These are phyloP conservation scores for Dicerorhinus sumatrensis DNA, from an alignment of 2,113 vertebrate genomes.

Conservation along the genomic window DNA sequence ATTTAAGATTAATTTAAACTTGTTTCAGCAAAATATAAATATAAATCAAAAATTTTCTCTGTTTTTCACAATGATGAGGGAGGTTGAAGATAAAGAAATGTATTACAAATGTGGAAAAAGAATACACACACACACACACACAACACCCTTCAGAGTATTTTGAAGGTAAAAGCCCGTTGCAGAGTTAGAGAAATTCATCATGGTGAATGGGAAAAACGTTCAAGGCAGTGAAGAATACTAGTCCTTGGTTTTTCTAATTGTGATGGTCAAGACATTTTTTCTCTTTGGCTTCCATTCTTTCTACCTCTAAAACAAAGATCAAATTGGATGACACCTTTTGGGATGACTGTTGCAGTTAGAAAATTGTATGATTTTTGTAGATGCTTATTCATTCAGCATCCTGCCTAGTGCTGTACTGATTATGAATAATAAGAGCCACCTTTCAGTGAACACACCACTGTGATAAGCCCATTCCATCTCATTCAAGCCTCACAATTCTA, in stretches of 20 bases:
- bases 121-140: not conserved
- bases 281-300: not conserved
- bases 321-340: not conserved
- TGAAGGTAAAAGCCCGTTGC: not conserved
- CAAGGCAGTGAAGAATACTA: not conserved
- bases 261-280: not conserved
- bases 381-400: not conserved
- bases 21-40: constrained; percentile 44
- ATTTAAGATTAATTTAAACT: not conserved
- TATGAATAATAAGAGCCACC: not conserved
- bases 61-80: not conserved
- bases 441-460: not conserved
- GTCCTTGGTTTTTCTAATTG: not conserved
- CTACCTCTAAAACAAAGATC: not conserved
- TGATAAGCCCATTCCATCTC: not conserved
- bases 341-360: not conserved
- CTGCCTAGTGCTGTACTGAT: not conserved
- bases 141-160: not conserved
- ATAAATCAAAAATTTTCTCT: not conserved
- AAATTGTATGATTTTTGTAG: not conserved
- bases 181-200: not conserved
- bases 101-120: not conserved
- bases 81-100: not conserved
- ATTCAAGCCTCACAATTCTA: not conserved
- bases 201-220: not conserved